Conservation (phyloP, 2,888 invertebrate species). For the Drosophila hamatofila region DNA sequence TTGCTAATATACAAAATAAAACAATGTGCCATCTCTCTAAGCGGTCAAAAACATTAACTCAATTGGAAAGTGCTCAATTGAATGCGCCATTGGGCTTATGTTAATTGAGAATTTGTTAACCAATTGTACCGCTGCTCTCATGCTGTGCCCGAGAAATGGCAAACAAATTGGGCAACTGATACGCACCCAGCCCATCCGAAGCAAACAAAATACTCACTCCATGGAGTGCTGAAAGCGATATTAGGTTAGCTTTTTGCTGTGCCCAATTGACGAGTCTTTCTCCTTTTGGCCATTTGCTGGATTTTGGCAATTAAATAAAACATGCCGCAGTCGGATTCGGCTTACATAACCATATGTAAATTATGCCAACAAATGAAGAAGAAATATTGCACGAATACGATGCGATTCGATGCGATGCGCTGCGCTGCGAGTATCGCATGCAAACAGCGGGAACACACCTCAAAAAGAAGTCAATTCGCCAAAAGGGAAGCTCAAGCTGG, state of each 20-base stretch:
- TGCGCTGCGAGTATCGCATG: conserved; percentile 41
- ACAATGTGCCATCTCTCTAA: background rate
- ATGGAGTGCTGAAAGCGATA: conserved; percentile 37
- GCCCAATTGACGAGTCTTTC: conserved; percentile 60
- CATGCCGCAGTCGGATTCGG: conserved; percentile 58
- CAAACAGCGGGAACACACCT: conserved; percentile 68
- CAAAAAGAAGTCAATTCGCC: conserved; percentile 48
- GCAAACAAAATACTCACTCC: conserved; percentile 2
- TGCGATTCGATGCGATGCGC: conserved; percentile 4
- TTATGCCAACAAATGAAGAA: conserved; percentile 76
- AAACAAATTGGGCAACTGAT: conserved; percentile 31
- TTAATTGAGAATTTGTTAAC: conserved; percentile 36
- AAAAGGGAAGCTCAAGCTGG: conserved; percentile 49
- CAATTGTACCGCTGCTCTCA: conserved; percentile 23
- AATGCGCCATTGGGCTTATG: conserved; percentile 21
- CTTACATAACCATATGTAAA: conserved; percentile 79
- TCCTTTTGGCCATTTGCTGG: conserved; percentile 41
- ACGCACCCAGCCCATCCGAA: conserved; percentile 33
- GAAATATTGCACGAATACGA: conserved; percentile 67
- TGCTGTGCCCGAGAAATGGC: conserved; percentile 40
- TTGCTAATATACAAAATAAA: conserved; percentile 24
- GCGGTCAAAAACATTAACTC: background rate
- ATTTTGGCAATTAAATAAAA: conserved; percentile 78
- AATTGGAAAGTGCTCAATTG: conserved; percentile 33
- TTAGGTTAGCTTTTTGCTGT: conserved; percentile 58